phyloP scores from a whole-genome alignment of 1,140 invertebrate species.

The Megathymus violae region DNA sequence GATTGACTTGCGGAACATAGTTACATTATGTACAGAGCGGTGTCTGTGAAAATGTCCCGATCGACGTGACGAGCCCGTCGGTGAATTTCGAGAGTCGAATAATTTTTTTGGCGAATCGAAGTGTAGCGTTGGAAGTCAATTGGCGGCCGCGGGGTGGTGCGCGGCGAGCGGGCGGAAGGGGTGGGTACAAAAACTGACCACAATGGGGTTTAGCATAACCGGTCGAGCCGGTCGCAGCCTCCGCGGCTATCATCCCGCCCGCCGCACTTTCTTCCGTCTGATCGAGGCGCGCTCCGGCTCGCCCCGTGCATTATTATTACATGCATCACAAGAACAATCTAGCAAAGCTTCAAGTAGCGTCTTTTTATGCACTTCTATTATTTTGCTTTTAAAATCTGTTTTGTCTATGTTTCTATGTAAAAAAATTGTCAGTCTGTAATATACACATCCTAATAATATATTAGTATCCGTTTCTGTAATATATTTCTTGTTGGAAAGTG shows the following conservation, averaged over 20 bases:
- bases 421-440: too few relatives aligned
- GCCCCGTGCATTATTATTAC: slow-evolving; percentile 25
- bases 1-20: too few relatives aligned
- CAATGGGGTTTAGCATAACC: slow-evolving; percentile 75
- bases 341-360: too few relatives aligned
- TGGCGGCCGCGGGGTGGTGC: slow-evolving; percentile 28
- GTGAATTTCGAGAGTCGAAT: slow-evolving; percentile 15
- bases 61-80: not conserved
- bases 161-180: slow-evolving; percentile 26
- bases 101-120: slow-evolving; percentile 46
- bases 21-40: not conserved
- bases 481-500: too few relatives aligned
- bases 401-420: too few relatives aligned
- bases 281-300: slow-evolving; percentile 58
- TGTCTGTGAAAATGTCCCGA: not conserved
- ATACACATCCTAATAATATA: too few relatives aligned
- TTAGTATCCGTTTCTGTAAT: too few relatives aligned
- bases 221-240: slow-evolving; percentile 68
- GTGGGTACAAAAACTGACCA: slow-evolving; percentile 68
- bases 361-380: too few relatives aligned
- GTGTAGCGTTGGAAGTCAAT: slow-evolving; percentile 20
- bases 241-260: slow-evolving; percentile 65
- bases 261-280: slow-evolving; percentile 76
- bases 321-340: too few relatives aligned
- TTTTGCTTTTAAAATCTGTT: too few relatives aligned